Evolutionary conservation across 1,140 invertebrate genomes (phyloP), one percentile per base, ranked within the genome.

Genomic region (Neotoxoptera formosana): DNA sequence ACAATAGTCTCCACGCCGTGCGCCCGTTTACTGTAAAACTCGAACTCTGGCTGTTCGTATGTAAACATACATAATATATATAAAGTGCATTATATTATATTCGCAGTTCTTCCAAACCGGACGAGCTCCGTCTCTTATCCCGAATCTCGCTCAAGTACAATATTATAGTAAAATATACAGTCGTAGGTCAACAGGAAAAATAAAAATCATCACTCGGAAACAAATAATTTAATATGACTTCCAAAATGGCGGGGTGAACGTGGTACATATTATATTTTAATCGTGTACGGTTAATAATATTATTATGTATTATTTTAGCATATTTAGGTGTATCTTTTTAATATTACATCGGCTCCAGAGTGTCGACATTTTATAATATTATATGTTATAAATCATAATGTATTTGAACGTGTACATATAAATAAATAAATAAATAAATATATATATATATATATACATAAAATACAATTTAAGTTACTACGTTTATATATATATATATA

Each of bases 391-490:
- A 36, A 91, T 21, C 60, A 17, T 76, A 76, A n/a, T 76, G 20
- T 76, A 14, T 41, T 41, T 34, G 30, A 92, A 92, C 25, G 6
- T 90, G 76, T 92, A 92, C 45, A 87, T 84, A 76, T 9, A 51
- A 11, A 48, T 41, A n/a, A n/a, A n/a, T n/a, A n/a, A n/a, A n/a
- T n/a, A n/a, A n/a, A n/a, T n/a, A n/a, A n/a, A n/a, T n/a, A 9
- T 9, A 47, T 51, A 20, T 51, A 51, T 60, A n/a, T 60, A 60
- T 30, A 60, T 60, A 60, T 60, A 60, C 60, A 67, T 67, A 48
- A 87, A 30, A 60, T 48, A 47, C 56, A 34, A 89, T 93, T 90
- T 84, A 93, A 88, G 86, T 93, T 56, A 56, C 51, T 86, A 53
- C 56, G n/a, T 23, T 48, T 93, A 48, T 53, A 11, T 48, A 48